Evolutionary conservation across 2,113 vertebrate species (phyloP).

Genomic region (Channa maculata): DNA sequence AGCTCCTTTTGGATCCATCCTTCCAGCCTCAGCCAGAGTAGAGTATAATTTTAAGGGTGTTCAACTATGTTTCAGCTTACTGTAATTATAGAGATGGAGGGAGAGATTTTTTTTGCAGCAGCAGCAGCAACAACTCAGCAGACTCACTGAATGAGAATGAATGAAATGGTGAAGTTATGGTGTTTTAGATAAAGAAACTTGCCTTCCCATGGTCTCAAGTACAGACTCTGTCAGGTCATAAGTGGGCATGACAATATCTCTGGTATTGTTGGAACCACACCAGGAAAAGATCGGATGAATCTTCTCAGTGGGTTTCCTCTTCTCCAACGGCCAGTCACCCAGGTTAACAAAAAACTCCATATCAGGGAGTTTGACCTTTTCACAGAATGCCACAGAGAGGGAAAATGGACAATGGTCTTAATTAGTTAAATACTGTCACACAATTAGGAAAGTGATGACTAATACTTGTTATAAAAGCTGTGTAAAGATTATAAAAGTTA

Average conservation of each 20-base stretch:
- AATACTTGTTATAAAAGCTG: background rate
- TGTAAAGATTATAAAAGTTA: background rate
- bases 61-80: no score
- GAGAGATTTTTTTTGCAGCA: no score
- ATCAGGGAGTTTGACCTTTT: slow-evolving; percentile 93
- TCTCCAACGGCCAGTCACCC: slow-evolving; percentile 99
- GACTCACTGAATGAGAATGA: background rate
- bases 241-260: slow-evolving; percentile 97
- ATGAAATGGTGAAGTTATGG: background rate
- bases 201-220: slow-evolving; percentile 98
- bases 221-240: slow-evolving; percentile 98
- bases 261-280: slow-evolving; percentile 95
- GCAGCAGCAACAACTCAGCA: background rate
- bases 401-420: background rate
- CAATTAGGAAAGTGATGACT: background rate
- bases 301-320: slow-evolving; percentile 84
- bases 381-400: background rate
- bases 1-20: background rate
- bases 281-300: slow-evolving; percentile 96
- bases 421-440: background rate
- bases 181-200: slow-evolving; percentile 48
- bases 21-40: background rate
- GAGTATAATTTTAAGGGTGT: background rate
- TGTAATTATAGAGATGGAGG: no score
- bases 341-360: slow-evolving; percentile 98